Conservation (phyloP, 2,113 vertebrate genomes). For the Miniopterus natalensis region DNA sequence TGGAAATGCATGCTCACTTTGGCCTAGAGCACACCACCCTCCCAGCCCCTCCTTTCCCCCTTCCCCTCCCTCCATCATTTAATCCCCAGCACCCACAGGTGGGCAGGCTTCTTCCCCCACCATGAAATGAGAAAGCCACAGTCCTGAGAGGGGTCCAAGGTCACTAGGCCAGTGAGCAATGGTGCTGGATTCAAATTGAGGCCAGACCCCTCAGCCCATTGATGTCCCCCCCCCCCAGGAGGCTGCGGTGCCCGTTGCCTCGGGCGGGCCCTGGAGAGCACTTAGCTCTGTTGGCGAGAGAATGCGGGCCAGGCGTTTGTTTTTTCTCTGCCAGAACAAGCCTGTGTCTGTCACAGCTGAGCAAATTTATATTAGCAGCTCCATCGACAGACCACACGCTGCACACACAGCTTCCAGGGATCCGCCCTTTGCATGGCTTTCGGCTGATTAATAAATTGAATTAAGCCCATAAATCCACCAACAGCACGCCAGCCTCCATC, state of each 20-base stretch:
- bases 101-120: accelerated
- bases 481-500: accelerated
- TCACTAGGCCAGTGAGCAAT: accelerated
- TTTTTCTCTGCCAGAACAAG: background rate
- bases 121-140: background rate
- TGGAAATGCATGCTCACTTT: accelerated
- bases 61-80: no score
- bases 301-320: background rate
- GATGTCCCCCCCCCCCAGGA: accelerated
- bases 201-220: accelerated
- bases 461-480: accelerated
- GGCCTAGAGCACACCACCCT: background rate
- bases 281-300: background rate
- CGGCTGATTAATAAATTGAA: background rate
- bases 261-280: background rate
- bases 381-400: background rate
- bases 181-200: accelerated
- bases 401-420: accelerated
- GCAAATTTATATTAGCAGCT: background rate
- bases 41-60: no score
- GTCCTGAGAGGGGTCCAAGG: background rate
- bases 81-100: accelerated
- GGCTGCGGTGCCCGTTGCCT: background rate
- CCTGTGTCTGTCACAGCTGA: background rate
- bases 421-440: accelerated